Conservation (phyloP, 2,888 invertebrate genomes). For the Torymus aiolomorphi region DNA sequence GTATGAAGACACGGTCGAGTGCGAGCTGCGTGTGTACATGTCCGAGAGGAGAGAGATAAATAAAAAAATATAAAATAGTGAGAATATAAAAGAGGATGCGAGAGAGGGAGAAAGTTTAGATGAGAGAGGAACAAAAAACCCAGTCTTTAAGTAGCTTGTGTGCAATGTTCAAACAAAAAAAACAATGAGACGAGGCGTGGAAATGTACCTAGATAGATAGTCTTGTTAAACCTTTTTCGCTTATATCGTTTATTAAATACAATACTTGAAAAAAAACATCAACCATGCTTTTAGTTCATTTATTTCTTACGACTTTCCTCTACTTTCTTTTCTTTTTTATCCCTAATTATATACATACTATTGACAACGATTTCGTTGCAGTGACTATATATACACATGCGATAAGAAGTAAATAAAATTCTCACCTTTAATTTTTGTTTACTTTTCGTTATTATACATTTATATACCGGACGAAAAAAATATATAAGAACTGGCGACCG, state of each 20-base stretch:
- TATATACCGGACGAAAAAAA: too few relatives aligned
- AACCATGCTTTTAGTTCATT: conserved; percentile 16
- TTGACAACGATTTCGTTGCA: not conserved
- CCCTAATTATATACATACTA: too few relatives aligned
- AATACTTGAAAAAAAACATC: conserved; percentile 4
- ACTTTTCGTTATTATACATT: too few relatives aligned
- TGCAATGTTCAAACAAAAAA: conserved; percentile 43
- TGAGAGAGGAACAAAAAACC: not conserved
- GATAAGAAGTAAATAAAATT: too few relatives aligned
- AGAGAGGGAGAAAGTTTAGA: conserved; percentile 33
- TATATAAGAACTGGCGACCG: not conserved
- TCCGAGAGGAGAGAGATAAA: conserved; percentile 23
- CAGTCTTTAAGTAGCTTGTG: conserved; percentile 52
- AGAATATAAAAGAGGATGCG: conserved; percentile 8
- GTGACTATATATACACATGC: conserved; percentile 14
- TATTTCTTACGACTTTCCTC: not conserved
- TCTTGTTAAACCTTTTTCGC: conserved; percentile 53
- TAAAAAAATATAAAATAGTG: not conserved
- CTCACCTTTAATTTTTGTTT: too few relatives aligned
- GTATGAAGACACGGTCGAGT: not conserved
- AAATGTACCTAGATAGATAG: conserved; percentile 49
- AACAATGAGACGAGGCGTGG: conserved; percentile 25
- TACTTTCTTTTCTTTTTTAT: not conserved
- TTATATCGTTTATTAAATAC: conserved; percentile 48
- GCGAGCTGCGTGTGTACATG: not conserved